Evolutionary conservation across 2,797 vertebrate genomes (phyloP), one percentile per base, ranked within the genome.

Genomic region (Artibeus lituratus): DNA sequence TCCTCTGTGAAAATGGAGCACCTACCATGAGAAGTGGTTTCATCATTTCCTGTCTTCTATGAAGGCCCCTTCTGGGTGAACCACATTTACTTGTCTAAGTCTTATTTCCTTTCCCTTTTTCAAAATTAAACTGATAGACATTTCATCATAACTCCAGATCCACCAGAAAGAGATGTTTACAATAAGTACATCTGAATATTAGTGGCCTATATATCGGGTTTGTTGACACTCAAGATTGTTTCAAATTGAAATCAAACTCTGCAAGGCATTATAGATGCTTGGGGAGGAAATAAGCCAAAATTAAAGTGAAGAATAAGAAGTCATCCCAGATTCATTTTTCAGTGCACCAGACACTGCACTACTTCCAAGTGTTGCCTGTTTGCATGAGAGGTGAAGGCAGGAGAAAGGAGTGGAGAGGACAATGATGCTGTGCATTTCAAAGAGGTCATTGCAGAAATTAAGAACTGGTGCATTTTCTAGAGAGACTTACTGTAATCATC

Each of bases 1-100:
- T 70, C n/a, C 24, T 84, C 84, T 11, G 44, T 83, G 76, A 94
- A 94, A 96, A 86, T 51, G 47, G 24, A 95, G 24, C 90, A 39
- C 18, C 14, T 35, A 37, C 8, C 5, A 65, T 87, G 84, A 87
- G 91, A 92, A 88, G 49, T 82, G 29, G 18, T 85, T 87, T 84
- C 49, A 65, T 76, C 69, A 65, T 74, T 47, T 51, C 55, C 55
- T 73, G 21, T 89, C 87, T 98, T 73, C 67, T 90, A 78, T 94
- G 62, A 91, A 81, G 35, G 39, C 15, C 69, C 37, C 10, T 22
- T 85, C 53, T 93, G 18, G 15, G 22, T 77, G 47, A 86, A 86
- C 29, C 78, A 87, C 86, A 91, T 85, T 70, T 81, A 81, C 35
- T 80, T 85, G 21, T 53, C 14, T 59, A 91, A 59, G 0, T 55